Percentiles rank a stretch among this genome's conserved stretches.
Evolutionary conservation across 2,888 invertebrate genomes (phyloP).

Genomic region (Dynastes hyllus): DNA sequence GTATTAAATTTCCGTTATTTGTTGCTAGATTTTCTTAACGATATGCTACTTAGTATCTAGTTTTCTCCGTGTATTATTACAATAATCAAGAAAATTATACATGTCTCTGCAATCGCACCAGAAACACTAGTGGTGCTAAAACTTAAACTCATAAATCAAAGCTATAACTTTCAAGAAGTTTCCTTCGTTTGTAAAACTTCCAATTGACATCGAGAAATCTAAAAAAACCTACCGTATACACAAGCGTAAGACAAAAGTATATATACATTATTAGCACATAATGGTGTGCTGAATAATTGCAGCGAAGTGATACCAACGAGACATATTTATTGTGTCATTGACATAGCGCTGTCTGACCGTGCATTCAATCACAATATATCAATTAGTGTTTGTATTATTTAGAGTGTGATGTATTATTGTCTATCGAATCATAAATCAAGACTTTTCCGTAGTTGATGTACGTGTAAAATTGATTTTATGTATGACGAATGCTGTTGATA

Average conservation of each 20-base stretch:
- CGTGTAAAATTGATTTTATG: slow-evolving; percentile 10
- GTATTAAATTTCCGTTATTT: too few relatives aligned
- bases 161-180: too few relatives aligned
- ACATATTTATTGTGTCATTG: slow-evolving; percentile 46
- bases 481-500: neutral
- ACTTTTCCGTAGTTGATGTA: neutral
- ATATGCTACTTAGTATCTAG: too few relatives aligned
- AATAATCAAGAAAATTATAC: too few relatives aligned
- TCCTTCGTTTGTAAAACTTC: too few relatives aligned
- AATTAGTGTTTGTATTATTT: slow-evolving; percentile 39
- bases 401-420: slow-evolving; percentile 28
- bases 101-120: too few relatives aligned
- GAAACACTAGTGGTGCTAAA: too few relatives aligned
- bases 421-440: slow-evolving; percentile 37
- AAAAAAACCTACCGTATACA: neutral
- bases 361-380: slow-evolving; percentile 38
- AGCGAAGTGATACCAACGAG: slow-evolving; percentile 37
- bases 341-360: slow-evolving; percentile 41
- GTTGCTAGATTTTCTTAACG: too few relatives aligned
- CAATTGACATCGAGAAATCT: too few relatives aligned
- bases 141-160: too few relatives aligned
- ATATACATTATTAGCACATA: slow-evolving; percentile 43
- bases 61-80: too few relatives aligned
- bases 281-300: slow-evolving; percentile 45
- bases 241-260: slow-evolving; percentile 4